Evolutionary conservation across 2,888 invertebrate species (phyloP), one percentile per base, ranked within the genome.

Genomic region (Apamea anceps): DNA sequence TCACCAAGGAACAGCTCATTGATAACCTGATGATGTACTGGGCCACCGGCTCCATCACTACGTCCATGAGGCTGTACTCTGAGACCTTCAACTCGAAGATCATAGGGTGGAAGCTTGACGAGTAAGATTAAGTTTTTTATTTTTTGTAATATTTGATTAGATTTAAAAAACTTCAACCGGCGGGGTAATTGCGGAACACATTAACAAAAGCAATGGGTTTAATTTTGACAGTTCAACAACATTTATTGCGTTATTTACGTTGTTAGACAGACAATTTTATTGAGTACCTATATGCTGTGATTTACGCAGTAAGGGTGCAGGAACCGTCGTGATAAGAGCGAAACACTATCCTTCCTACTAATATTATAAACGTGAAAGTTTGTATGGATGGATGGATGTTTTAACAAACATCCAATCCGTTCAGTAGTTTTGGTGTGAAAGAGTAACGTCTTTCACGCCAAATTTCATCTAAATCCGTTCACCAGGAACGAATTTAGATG

Each of bases 1-100:
- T 97, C 92, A 97, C 97, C 0, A 94, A 98, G 79, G 98, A 98
- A 74, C 98, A 98, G 87, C 95, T 99, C 28, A 93, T 99, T 15
- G 98, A 99, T 87, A 98, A 98, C 91, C 93, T 99, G 12, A 98
- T 98, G 98, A 94, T 99, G 72, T 99, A 99, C 94, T 99, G 99
- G 98, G 93, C 97, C 0, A 97, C 98, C 0, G 97, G 97, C 74
- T 98, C 98, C 15, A 98, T 98, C 18, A 98, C 98, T 0, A 98
- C 98, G 0, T 98, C 98, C 0, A 97, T 98, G 95, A 97, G 99
- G 62, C 94, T 98, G 45, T 99, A 99, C 91, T 94, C 98, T 0
- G 99, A 99, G 92, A 92, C 91, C 0, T 96, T 97, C 37, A 96
- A 91, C 60, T 92, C 91, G 75, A 92, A 87, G 63, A 84, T 89